These are phyloP conservation scores for Schizopygopsis pylzovi DNA, from an alignment of 2,797 vertebrate species.

Conservation along the genomic window DNA sequence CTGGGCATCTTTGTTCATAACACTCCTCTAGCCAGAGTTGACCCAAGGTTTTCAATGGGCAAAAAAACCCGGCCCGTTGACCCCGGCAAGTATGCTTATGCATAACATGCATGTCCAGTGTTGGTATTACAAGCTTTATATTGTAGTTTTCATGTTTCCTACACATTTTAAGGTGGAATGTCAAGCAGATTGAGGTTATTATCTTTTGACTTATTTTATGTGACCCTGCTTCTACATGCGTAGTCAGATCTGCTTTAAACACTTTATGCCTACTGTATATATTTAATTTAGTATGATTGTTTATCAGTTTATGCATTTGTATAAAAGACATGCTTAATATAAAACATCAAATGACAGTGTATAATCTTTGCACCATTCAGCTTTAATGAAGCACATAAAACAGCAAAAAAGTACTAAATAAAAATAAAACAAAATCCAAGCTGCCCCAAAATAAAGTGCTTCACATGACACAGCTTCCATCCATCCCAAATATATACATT, in stretches of 20 bases:
- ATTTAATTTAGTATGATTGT: not conserved
- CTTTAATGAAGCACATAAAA: not conserved
- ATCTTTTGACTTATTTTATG: not conserved
- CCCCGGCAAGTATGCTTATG: too few species aligned
- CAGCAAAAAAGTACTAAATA: not conserved
- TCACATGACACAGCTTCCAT: not conserved
- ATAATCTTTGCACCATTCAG: not conserved
- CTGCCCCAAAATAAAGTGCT: not conserved
- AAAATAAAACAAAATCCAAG: not conserved
- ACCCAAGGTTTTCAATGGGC: too few species aligned
- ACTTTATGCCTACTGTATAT: not conserved
- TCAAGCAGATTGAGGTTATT: not conserved
- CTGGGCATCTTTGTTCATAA: too few species aligned
- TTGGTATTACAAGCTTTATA: too few species aligned
- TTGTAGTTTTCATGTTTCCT: not conserved
- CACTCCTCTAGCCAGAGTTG: too few species aligned
- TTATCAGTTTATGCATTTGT: too few species aligned
- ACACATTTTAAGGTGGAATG: not conserved
- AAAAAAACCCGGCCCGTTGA: too few species aligned
- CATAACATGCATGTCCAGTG: not conserved
- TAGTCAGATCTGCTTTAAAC: not conserved
- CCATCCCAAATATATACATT: not conserved
- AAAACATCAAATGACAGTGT: not conserved
- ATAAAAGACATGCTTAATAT: not conserved
- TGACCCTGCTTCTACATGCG: not conserved